phyloP scores from a whole-genome alignment of 2,113 vertebrate genomes.

The Thunnus thynnus region DNA sequence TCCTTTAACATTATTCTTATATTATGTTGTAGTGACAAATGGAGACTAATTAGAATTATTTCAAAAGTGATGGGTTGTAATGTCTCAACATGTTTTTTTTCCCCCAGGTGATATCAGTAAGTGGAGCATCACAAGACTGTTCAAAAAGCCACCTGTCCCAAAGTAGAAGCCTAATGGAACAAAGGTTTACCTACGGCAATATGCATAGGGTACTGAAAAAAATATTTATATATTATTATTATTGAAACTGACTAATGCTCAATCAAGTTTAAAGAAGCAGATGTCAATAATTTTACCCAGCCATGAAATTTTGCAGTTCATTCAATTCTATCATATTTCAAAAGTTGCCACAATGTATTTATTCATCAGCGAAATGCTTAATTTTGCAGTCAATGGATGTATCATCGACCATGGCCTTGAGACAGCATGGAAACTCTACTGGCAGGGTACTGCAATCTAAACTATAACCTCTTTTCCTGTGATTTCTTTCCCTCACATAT shows the following conservation, averaged over 20 bases:
- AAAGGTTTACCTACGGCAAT: accelerated
- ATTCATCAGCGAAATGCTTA: conserved; percentile 5
- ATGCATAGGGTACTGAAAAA: background rate
- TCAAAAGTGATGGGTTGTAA: background rate
- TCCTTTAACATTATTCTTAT: no score
- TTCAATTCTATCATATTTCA: background rate
- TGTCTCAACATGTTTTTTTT: background rate
- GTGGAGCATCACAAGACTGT: background rate
- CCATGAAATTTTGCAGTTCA: background rate
- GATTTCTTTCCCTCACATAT: background rate
- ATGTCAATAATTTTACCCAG: background rate
- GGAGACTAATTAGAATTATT: background rate
- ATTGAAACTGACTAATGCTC: no score
- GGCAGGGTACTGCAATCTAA: conserved; percentile 15
- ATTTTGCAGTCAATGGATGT: conserved; percentile 6
- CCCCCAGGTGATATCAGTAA: background rate
- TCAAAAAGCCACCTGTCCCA: background rate
- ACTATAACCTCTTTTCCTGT: background rate
- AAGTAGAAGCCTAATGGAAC: background rate
- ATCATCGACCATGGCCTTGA: background rate
- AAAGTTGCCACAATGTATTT: background rate
- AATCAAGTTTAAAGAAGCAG: no score
- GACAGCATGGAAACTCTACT: background rate
- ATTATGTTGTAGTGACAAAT: no score
- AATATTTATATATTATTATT: background rate